These are phyloP conservation scores for Diaphora mendica DNA, from an alignment of 2,888 invertebrate species.

Conservation along the genomic window DNA sequence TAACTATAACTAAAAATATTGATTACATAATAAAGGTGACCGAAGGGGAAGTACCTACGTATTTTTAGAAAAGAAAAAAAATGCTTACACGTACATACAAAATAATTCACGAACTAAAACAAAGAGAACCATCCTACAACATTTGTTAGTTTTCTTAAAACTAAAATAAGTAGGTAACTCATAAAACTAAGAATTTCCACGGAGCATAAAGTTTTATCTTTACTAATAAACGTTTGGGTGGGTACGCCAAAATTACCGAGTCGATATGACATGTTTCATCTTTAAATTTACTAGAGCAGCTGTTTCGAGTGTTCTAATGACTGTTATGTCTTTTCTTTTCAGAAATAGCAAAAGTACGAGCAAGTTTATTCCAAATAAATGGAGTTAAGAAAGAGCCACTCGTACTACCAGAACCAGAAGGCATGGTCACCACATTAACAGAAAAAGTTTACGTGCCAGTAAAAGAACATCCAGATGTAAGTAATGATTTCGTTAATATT, in stretches of 20 bases:
- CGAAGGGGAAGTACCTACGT: not conserved
- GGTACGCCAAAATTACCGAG: conserved; percentile 66
- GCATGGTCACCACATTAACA: conserved; percentile 96
- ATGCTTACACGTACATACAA: not conserved
- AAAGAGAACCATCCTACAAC: not conserved
- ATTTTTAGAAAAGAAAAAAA: not conserved
- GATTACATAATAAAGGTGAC: conserved; percentile 28
- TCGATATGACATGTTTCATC: conserved; percentile 67
- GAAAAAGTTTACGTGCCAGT: conserved; percentile 99
- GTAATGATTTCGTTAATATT: conserved; percentile 73
- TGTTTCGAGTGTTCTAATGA: conserved; percentile 50
- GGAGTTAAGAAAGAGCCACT: conserved; percentile 98
- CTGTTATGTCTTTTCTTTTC: conserved; percentile 80
- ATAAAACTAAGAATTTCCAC: conserved; percentile 58
- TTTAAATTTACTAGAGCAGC: conserved; percentile 66
- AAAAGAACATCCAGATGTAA: conserved; percentile 99
- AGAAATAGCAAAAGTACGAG: conserved; percentile 99
- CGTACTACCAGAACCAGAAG: conserved; percentile 95
- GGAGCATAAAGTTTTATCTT: conserved; percentile 70
- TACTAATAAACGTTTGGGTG: conserved; percentile 66
- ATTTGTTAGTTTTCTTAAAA: conserved; percentile 45
- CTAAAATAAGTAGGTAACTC: conserved; percentile 42
- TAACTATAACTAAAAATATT: conserved; percentile 26
- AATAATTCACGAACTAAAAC: conserved; percentile 8
- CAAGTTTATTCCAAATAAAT: conserved; percentile 99